Evolutionary conservation across 2,797 vertebrate genomes (phyloP), one percentile per base, ranked within the genome.

Genomic region (Gymnothorax javanicus): DNA sequence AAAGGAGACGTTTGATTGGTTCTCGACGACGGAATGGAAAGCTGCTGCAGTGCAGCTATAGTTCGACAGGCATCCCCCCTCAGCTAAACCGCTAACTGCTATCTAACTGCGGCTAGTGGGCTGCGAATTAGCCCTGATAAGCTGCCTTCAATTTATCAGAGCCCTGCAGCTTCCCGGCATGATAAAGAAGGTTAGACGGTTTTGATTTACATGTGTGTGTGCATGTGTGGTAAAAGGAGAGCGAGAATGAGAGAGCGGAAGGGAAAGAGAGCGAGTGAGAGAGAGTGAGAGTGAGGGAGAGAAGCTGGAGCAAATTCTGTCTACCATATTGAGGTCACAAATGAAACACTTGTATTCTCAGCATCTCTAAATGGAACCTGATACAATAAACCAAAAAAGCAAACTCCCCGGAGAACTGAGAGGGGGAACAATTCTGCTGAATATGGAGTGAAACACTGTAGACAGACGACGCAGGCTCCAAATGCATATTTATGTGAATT

Each of bases 41-140:
- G 94, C 93, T 94, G 93, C 96, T 96, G 96, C 96, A 96, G 89
- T 97, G 95, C 95, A 94, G 95, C 91, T 94, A 90, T 91, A 89
- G 33, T 43, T 43, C 33, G 33, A 62, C 87, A 43, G 90, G 90
- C 60, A 64, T 3, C 59, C 59, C 90, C 94, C 92, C 93, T 94
- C 92, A 93, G 91, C 86, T 87, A 93, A 94, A 95, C 93, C 93
- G 94, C 93, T 93, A 93, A 95, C 93, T 93, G 94, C 93, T 93
- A 93, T 93, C 90, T 94, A 91, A 90, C 89, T 91, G 94, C 93
- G 92, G 92, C 84, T 94, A 89, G 93, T 93, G 83, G 90, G 92
- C 92, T 93, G 94, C 92, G 93, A 93, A 95, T 92, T 88, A 91
- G 87, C 91, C 91, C 84, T 90, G 92, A 92, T 91, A 92, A 94